phyloP scores from a whole-genome alignment of 2,113 vertebrate genomes.

The Macrotus californicus region DNA sequence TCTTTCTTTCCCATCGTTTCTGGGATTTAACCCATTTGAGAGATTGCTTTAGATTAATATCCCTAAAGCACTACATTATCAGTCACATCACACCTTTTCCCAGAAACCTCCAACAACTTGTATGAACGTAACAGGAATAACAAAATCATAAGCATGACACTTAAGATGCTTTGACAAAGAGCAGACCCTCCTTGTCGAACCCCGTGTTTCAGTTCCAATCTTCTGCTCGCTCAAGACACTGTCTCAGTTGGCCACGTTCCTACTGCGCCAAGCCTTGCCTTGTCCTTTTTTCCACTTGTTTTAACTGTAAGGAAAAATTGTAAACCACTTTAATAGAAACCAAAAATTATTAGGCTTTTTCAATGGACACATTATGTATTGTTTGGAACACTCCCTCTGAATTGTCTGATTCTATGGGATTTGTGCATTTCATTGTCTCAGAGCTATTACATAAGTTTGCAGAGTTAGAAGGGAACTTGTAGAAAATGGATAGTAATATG shows the following conservation, averaged over 20 bases:
- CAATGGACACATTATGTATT: background rate
- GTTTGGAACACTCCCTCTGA: background rate
- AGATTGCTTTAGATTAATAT: slow-evolving; percentile 18
- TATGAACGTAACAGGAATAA: background rate
- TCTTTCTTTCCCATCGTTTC: background rate
- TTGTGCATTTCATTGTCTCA: background rate
- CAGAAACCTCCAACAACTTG: background rate
- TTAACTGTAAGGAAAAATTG: background rate
- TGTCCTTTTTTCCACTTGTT: background rate
- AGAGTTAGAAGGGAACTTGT: background rate
- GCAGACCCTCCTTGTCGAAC: background rate
- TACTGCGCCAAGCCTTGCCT: background rate
- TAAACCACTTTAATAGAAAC: background rate
- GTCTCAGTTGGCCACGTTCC: background rate
- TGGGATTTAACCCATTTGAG: background rate
- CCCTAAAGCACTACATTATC: background rate
- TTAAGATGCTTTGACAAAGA: background rate
- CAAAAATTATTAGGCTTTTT: background rate
- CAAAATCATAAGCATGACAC: background rate
- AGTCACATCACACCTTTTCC: background rate
- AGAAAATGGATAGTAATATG: background rate
- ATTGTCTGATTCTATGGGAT: background rate
- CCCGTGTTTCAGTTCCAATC: background rate
- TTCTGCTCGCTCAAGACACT: background rate
- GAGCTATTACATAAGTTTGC: background rate